A percentile compares a stretch with the other conserved stretches of the same genome.
Conservation (phyloP, 1,140 invertebrate genomes). For the Wiebesia pumilae region DNA sequence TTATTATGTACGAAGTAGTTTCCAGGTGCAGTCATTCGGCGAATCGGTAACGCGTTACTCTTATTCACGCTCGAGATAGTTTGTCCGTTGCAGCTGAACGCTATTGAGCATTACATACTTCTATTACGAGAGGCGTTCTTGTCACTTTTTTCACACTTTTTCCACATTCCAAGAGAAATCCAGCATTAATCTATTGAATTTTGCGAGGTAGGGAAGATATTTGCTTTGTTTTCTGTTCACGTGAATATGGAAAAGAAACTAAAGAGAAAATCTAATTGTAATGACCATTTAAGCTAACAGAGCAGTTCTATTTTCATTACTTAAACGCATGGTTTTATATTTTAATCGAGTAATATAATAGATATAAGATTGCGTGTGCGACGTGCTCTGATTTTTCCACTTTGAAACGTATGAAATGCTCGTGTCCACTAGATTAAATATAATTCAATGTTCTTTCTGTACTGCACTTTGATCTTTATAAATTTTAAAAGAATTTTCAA, state of each 20-base stretch:
- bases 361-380: not conserved
- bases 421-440: not conserved
- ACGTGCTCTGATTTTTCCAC: not conserved
- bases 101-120: not conserved
- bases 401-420: not conserved
- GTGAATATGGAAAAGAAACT: not conserved
- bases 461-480: not conserved
- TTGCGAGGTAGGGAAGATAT: not conserved
- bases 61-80: conserved; percentile 14
- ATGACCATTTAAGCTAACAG: not conserved
- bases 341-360: not conserved
- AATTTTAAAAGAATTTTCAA: not conserved
- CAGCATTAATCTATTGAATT: not conserved
- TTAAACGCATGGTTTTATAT: not conserved
- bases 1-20: not conserved
- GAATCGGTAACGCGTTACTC: not conserved
- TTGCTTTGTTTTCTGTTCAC: not conserved
- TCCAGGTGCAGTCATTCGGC: not conserved
- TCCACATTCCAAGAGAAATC: not conserved
- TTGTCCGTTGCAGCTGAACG: not conserved
- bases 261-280: not conserved
- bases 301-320: not conserved
- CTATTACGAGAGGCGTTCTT: not conserved
- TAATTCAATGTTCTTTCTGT: not conserved
- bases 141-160: conserved; percentile 5